These are phyloP conservation scores for Lymantria monacha DNA, from an alignment of 2,888 invertebrate species.

Conservation along the genomic window DNA sequence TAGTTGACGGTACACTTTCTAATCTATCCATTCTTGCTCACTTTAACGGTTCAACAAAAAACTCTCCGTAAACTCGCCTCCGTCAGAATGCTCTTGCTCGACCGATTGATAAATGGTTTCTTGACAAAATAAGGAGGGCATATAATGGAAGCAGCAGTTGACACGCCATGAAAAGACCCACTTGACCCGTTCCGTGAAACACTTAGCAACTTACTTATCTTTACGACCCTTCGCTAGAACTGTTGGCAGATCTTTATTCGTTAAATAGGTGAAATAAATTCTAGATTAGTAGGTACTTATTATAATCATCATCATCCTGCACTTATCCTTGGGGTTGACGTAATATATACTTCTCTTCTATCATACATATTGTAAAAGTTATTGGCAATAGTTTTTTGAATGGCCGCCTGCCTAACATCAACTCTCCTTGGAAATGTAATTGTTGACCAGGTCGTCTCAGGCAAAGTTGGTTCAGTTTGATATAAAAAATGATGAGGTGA, in stretches of 20 bases:
- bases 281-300: not conserved
- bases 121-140: constrained; percentile 20
- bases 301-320: too few species aligned
- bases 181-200: constrained; percentile 19
- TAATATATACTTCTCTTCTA: too few species aligned
- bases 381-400: too few species aligned
- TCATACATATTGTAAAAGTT: too few species aligned
- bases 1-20: too few species aligned
- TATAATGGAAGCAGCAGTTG: constrained; percentile 31
- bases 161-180: constrained; percentile 20
- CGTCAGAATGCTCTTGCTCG: not conserved
- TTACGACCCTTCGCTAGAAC: constrained; percentile 1
- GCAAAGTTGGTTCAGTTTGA: too few species aligned
- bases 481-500: too few species aligned
- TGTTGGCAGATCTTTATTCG: not conserved
- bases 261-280: not conserved
- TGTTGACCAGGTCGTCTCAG: too few species aligned
- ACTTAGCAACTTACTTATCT: constrained; percentile 12
- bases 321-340: too few species aligned
- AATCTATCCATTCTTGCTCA: too few species aligned
- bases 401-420: too few species aligned
- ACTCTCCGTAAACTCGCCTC: not conserved
- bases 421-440: too few species aligned
- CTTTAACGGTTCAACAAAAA: not conserved
- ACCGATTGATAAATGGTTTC: constrained; percentile 29